Conservation (phyloP, 2,888 invertebrate genomes). For the Iselma pallidipennis region DNA sequence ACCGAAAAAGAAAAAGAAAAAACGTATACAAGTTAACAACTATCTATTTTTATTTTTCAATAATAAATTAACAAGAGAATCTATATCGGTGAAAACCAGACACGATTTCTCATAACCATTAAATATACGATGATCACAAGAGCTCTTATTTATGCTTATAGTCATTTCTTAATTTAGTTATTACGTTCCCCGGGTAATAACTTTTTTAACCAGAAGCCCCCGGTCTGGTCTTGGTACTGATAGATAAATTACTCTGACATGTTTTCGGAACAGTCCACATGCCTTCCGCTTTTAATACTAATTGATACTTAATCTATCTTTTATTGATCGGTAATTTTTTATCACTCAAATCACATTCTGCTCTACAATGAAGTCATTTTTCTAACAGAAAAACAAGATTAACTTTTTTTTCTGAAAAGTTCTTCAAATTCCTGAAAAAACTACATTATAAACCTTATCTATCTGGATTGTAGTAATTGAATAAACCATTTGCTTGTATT, state of each 20-base stretch:
- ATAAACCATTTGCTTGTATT: too few species aligned
- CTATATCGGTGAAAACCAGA: slow-evolving; percentile 39
- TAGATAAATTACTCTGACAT: slow-evolving; percentile 10
- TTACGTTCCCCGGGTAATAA: slow-evolving; percentile 36
- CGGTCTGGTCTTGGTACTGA: slow-evolving; percentile 13
- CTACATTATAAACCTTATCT: too few species aligned
- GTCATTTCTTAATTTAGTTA: slow-evolving; percentile 41
- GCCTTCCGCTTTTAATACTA: not conserved
- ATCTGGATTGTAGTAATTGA: too few species aligned
- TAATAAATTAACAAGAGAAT: slow-evolving; percentile 37
- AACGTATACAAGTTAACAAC: slow-evolving; percentile 3
- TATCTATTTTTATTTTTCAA: slow-evolving; percentile 36
- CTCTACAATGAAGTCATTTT: too few species aligned
- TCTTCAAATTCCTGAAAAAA: too few species aligned
- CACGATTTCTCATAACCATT: slow-evolving; percentile 34
- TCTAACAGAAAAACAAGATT: too few species aligned
- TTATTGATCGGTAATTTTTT: not conserved
- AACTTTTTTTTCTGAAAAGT: too few species aligned
- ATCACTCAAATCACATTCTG: not conserved
- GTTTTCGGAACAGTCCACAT: not conserved
- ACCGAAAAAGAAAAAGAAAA: not conserved
- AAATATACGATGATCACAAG: slow-evolving; percentile 33
- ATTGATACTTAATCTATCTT: slow-evolving; percentile 6
- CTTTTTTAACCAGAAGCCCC: slow-evolving; percentile 33
- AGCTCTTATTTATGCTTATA: slow-evolving; percentile 41